Evolutionary conservation across 2,113 vertebrate genomes (phyloP).

Genomic region (Chrysemys picta): DNA sequence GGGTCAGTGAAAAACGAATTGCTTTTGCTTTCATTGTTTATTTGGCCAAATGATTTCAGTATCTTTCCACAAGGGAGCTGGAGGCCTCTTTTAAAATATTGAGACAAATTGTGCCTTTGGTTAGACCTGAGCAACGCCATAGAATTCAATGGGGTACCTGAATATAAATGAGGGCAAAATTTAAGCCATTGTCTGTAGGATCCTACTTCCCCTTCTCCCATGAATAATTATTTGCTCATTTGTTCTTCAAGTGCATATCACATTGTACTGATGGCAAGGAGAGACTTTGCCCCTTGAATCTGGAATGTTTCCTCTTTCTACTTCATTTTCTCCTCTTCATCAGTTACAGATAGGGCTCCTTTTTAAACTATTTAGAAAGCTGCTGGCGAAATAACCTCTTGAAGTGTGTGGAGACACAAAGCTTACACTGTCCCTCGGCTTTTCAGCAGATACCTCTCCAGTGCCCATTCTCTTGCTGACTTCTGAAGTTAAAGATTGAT

Average conservation of each 20-base stretch:
- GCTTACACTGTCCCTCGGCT: neutral
- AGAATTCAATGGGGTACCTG: neutral
- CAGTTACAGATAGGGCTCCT: neutral
- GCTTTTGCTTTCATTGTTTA: neutral
- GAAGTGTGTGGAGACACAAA: neutral
- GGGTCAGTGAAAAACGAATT: accelerated
- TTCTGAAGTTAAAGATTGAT: neutral
- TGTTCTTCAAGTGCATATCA: neutral
- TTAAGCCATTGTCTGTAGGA: neutral
- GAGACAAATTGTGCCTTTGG: neutral
- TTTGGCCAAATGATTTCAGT: neutral
- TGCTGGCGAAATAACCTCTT: neutral
- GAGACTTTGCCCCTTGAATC: neutral
- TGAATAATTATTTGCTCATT: neutral
- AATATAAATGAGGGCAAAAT: neutral
- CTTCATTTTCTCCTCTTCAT: neutral
- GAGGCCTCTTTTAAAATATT: neutral
- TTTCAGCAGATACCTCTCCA: neutral
- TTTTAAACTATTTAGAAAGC: neutral
- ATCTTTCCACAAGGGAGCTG: neutral
- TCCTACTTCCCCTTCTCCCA: neutral
- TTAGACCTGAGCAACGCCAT: neutral
- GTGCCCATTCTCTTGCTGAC: neutral
- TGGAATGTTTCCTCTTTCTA: neutral
- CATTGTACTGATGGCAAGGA: neutral